Conservation (phyloP, 2,888 invertebrate species). For the Epiblema foenella region DNA sequence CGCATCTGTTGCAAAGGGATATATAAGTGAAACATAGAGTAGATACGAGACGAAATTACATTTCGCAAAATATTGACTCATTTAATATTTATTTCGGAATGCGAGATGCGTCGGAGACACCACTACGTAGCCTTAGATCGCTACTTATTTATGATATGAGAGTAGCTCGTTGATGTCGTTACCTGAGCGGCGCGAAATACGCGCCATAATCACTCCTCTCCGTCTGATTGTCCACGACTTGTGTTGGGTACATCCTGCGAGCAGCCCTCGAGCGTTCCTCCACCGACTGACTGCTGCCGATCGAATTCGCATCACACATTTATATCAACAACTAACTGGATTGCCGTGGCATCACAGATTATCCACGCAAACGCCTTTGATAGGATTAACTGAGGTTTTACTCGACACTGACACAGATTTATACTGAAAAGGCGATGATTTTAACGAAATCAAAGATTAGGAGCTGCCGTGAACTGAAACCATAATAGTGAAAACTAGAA, state of each 20-base stretch:
- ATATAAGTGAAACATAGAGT: too few species aligned
- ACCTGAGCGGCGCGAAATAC: constrained; percentile 77
- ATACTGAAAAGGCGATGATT: constrained; percentile 59
- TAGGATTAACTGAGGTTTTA: constrained; percentile 76
- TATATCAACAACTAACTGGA: constrained; percentile 76
- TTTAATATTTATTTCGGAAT: neutral
- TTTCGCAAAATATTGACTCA: too few species aligned
- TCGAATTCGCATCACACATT: constrained; percentile 54
- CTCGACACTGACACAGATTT: constrained; percentile 69
- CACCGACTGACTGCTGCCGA: constrained; percentile 80
- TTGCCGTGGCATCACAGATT: constrained; percentile 62
- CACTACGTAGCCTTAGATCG: too few species aligned
- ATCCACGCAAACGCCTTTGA: constrained; percentile 71
- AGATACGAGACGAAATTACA: too few species aligned
- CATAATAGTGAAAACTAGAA: constrained; percentile 11
- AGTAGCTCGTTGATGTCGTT: constrained; percentile 46
- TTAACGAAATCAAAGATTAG: constrained; percentile 47
- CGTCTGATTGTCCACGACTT: constrained; percentile 72
- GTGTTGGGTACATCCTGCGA: constrained; percentile 59
- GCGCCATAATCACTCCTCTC: constrained; percentile 68
- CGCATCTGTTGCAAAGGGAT: too few species aligned
- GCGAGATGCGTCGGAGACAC: neutral
- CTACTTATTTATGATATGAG: neutral
- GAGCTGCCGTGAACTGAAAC: constrained; percentile 30
- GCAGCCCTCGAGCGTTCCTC: constrained; percentile 81